phyloP scores from a whole-genome alignment of 2,888 invertebrate species.

The Epinotia demarniana region DNA sequence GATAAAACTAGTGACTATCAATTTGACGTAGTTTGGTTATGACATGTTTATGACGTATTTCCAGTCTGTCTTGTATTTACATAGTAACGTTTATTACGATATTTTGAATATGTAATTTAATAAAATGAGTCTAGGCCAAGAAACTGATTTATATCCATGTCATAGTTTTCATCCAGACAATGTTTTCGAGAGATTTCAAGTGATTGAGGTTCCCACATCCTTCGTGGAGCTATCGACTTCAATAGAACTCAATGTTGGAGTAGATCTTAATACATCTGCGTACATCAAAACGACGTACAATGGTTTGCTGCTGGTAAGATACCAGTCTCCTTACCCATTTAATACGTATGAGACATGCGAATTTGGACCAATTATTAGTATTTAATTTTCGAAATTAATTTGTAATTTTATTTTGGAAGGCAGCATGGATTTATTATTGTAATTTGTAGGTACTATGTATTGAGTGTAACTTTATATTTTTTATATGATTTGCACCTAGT shows the following conservation, averaged over 20 bases:
- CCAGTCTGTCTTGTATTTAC: not conserved
- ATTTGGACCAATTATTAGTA: not conserved
- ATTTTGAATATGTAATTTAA: slow-evolving; percentile 4
- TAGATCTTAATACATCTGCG: slow-evolving; percentile 64
- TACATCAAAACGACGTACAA: slow-evolving; percentile 72
- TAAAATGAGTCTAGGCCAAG: not conserved
- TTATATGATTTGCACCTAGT: no score
- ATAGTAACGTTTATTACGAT: not conserved
- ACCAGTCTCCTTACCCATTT: not conserved
- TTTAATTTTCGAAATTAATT: not conserved
- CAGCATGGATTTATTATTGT: not conserved
- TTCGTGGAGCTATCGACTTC: slow-evolving; percentile 69
- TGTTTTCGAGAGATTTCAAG: slow-evolving; percentile 69
- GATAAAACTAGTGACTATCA: not conserved
- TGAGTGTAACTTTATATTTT: no score
- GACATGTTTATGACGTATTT: slow-evolving; percentile 3
- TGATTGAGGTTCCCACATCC: slow-evolving; percentile 74
- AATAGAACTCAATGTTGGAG: slow-evolving; percentile 65
- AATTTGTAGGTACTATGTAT: no score
- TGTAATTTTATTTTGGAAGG: not conserved
- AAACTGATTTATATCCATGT: slow-evolving; percentile 47
- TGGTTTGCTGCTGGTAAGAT: slow-evolving; percentile 67
- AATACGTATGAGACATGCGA: not conserved
- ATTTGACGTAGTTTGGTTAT: slow-evolving; percentile 8
- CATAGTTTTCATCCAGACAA: slow-evolving; percentile 64